Base-by-base conservation (phyloP, 2,888 invertebrate genomes). In the Agrilus cyanescens region DNA sequence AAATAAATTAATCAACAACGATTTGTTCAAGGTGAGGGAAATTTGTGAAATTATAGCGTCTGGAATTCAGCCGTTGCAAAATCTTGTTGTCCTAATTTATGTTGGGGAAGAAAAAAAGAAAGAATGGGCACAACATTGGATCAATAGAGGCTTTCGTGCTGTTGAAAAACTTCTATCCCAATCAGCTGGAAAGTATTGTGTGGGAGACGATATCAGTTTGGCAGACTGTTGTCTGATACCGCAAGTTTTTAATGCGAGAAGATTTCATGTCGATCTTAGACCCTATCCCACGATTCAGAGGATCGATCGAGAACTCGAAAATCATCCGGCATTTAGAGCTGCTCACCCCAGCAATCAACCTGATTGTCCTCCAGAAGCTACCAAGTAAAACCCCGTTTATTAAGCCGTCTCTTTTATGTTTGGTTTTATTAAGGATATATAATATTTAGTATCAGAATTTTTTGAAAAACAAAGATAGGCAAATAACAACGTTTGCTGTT, bases 21-120 rank as follows among this genome's bases (percentile, higher is more conserved):
- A 34, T 12, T 12, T 34, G n/a, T 16, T 12, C 15, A 46, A 73
- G 73, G 72, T 75, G 1, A 76, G 94, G 46, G 90, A 90, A 66
- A 82, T 96, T 50, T 88, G 89, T 62, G 91, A 94, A 70, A 81
- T 75, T 54, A 91, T 98, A 58, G 82, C 86, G 15, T 85, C 91
- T 15, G 95, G 94, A 33, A 95, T 96, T 55, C 97, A 98, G 65
- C 97, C 97, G 0, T 68, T 97, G 32, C 97, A 97, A 68, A 97
- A 97, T 69, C 71, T 93, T 34, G 78, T 81, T 49, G 90, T 94
- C 4, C 71, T 95, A 10, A 85, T 88, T 55, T 80, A 86, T 54
- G 87, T 90, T 14, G 87, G 87, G 2, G 87, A 88, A 61, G 87
- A 88, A 56, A 85, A 88, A 66, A 86, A 87, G 63, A 83, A 82